Conservation (phyloP, 2,888 invertebrate species). For the Itoplectis maculator region DNA sequence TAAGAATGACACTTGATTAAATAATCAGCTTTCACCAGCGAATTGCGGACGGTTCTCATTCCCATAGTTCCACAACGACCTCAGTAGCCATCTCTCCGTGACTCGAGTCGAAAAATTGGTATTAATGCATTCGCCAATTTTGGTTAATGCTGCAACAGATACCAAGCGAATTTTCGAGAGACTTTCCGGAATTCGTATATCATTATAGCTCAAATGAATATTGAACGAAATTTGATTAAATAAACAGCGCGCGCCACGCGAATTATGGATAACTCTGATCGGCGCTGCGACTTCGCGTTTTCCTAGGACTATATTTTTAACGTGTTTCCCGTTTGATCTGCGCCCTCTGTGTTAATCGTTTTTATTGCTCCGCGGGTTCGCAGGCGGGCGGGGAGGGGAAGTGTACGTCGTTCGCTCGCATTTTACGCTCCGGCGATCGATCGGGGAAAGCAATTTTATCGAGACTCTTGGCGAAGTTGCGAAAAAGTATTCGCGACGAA, state of each 20-base stretch:
- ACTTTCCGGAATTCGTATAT: not conserved
- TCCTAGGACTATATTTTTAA: not conserved
- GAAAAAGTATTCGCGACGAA: slow-evolving; percentile 30
- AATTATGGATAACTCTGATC: not conserved
- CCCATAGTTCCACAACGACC: too few relatives aligned
- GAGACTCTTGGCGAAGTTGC: slow-evolving; percentile 51
- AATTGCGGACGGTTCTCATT: too few relatives aligned
- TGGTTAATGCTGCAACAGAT: too few relatives aligned
- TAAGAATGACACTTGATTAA: too few relatives aligned
- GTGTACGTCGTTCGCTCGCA: not conserved
- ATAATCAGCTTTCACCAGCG: too few relatives aligned
- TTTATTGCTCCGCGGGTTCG: not conserved
- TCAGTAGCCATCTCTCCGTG: too few relatives aligned
- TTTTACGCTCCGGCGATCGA: slow-evolving; percentile 38
- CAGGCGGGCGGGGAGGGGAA: not conserved
- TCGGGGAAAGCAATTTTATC: slow-evolving; percentile 54
- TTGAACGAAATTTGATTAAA: slow-evolving; percentile 5
- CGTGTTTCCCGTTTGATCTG: not conserved
- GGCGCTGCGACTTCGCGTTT: not conserved
- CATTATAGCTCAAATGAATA: not conserved
- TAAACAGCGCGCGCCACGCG: not conserved
- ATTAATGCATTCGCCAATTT: too few relatives aligned
- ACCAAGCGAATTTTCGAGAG: not conserved
- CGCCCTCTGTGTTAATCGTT: not conserved
- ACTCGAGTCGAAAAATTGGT: too few relatives aligned